phyloP scores from a whole-genome alignment of 2,888 invertebrate genomes.

The Synanthedon myopaeformis region DNA sequence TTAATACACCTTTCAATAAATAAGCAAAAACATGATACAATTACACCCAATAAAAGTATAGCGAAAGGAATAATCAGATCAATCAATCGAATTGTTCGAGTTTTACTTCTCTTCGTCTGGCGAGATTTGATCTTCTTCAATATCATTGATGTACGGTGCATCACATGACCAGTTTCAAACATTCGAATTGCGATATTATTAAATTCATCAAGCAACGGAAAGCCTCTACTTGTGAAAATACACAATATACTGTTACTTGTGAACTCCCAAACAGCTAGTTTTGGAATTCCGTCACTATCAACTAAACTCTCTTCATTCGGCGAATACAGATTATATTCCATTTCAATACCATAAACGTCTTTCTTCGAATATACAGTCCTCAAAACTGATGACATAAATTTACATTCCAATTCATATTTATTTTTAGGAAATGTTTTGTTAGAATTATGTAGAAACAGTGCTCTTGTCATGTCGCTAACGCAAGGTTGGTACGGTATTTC shows the following conservation, averaged over 20 bases:
- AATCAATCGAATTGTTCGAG: constrained; percentile 13
- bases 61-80: constrained; percentile 30
- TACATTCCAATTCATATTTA: constrained; percentile 18
- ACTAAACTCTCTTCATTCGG: background rate
- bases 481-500: constrained; percentile 28
- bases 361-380: constrained; percentile 20
- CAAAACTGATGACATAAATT: constrained; percentile 17
- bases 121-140: background rate
- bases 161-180: constrained; percentile 7
- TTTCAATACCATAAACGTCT: constrained; percentile 24
- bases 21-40: constrained; percentile 24
- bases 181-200: background rate
- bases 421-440: constrained; percentile 26
- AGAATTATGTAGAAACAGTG: constrained; percentile 24
- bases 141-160: constrained; percentile 4
- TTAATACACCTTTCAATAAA: constrained; percentile 19
- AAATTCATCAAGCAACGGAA: constrained; percentile 4
- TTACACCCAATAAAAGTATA: constrained; percentile 21
- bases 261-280: background rate
- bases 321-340: constrained; percentile 17
- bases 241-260: background rate
- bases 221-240: constrained; percentile 4
- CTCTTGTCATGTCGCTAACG: constrained; percentile 21
- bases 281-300: background rate
- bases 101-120: constrained; percentile 7